Conservation (phyloP, 2,797 vertebrate genomes). For the Calcarius lapponicus region DNA sequence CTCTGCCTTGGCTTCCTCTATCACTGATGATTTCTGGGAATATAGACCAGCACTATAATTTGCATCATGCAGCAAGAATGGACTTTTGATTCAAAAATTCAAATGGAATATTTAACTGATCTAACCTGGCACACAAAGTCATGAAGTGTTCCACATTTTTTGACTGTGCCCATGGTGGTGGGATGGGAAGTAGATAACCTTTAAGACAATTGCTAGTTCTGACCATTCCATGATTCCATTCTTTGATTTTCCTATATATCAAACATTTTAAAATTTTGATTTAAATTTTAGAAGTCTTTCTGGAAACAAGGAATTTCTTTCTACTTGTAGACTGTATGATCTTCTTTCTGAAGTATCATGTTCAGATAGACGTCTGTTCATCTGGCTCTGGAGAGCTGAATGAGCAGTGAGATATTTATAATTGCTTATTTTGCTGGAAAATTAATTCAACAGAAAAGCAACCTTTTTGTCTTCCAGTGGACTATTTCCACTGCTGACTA, state of each 20-base stretch:
- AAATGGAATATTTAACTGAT: background rate
- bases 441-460: background rate
- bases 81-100: background rate
- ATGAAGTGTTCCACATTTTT: background rate
- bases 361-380: background rate
- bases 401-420: background rate
- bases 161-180: fast-evolving
- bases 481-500: background rate
- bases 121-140: fast-evolving
- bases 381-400: background rate
- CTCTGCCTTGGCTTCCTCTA: background rate
- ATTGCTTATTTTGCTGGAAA: background rate
- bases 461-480: background rate
- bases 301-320: background rate
- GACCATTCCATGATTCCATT: background rate
- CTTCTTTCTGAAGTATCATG: background rate
- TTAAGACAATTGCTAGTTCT: background rate
- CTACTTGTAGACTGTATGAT: background rate
- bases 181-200: background rate
- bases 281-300: background rate
- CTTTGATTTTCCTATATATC: background rate
- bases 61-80: background rate
- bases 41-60: background rate
- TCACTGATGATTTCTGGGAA: background rate
- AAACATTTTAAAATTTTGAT: background rate